Percentiles rank a stretch among this genome's conserved stretches.
Evolutionary conservation across 2,888 invertebrate species (phyloP).

Genomic region (Coecobrya sp.): DNA sequence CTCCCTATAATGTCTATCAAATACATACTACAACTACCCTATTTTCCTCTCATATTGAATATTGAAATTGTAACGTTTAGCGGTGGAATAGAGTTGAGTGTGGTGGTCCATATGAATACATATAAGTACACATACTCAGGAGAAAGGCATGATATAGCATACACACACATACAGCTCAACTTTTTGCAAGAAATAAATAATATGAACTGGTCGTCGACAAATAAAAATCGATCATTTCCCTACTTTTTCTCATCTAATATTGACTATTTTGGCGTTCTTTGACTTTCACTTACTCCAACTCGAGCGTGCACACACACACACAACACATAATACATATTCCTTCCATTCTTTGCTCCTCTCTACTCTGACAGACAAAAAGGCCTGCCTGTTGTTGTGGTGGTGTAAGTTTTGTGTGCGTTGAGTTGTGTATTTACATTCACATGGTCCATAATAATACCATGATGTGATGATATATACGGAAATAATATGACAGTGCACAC

Average conservation of each 20-base stretch:
- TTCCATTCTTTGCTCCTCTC: background rate
- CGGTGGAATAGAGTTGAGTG: background rate
- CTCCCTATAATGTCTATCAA: background rate
- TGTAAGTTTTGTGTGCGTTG: no score
- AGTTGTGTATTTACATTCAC: no score
- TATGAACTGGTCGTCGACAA: slow-evolving; percentile 57
- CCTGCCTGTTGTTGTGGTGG: background rate
- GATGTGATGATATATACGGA: no score
- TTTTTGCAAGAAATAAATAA: slow-evolving; percentile 45
- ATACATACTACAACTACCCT: background rate
- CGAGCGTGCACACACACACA: background rate
- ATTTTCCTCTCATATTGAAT: background rate
- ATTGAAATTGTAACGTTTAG: background rate
- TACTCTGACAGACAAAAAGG: background rate
- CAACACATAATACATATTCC: no score
- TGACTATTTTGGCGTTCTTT: slow-evolving; percentile 67
- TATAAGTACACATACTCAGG: background rate
- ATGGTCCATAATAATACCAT: no score
- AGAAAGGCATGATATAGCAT: background rate
- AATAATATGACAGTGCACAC: no score
- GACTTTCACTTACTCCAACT: slow-evolving; percentile 73
- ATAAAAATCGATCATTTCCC: slow-evolving; percentile 80
- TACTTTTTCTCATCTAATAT: slow-evolving; percentile 74
- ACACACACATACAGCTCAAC: slow-evolving; percentile 25
- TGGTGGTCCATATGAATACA: slow-evolving; percentile 5